Evolutionary conservation across 2,797 vertebrate species (phyloP).

Genomic region (Helarctos malayanus): DNA sequence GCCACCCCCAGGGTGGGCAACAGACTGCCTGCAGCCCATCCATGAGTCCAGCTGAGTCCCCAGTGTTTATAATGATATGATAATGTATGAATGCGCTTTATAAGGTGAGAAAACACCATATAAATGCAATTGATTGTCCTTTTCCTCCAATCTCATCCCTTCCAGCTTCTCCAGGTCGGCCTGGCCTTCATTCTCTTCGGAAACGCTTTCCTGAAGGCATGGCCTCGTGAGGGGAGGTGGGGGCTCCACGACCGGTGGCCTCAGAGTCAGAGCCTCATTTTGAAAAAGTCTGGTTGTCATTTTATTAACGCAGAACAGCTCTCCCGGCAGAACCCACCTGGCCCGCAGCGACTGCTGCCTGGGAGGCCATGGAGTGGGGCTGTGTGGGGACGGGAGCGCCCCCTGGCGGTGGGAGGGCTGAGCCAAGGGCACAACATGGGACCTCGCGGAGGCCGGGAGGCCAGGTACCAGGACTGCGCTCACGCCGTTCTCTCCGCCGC

Average conservation of each 20-base stretch:
- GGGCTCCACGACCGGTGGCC: neutral
- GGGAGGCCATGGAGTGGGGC: neutral
- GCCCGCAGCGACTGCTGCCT: neutral
- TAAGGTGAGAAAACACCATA: neutral
- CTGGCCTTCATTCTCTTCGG: neutral
- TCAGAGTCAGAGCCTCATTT: neutral
- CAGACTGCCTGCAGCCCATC: neutral
- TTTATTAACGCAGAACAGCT: too few species aligned
- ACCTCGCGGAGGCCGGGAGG: neutral
- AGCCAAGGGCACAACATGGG: neutral
- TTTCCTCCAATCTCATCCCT: neutral
- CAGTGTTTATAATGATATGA: neutral
- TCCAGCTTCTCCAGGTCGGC: neutral
- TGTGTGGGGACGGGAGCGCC: neutral
- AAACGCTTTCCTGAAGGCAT: neutral
- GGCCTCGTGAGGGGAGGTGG: neutral
- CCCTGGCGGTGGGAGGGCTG: neutral
- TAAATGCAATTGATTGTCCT: neutral
- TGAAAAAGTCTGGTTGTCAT: neutral
- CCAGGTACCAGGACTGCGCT: fast-evolving
- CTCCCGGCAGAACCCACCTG: fast-evolving
- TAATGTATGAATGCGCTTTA: too few species aligned
- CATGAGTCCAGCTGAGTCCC: neutral
- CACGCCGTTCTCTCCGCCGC: neutral
- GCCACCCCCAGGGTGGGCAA: neutral